Base-by-base conservation (phyloP, 2,888 invertebrate species). In the Phalera bucephala region DNA sequence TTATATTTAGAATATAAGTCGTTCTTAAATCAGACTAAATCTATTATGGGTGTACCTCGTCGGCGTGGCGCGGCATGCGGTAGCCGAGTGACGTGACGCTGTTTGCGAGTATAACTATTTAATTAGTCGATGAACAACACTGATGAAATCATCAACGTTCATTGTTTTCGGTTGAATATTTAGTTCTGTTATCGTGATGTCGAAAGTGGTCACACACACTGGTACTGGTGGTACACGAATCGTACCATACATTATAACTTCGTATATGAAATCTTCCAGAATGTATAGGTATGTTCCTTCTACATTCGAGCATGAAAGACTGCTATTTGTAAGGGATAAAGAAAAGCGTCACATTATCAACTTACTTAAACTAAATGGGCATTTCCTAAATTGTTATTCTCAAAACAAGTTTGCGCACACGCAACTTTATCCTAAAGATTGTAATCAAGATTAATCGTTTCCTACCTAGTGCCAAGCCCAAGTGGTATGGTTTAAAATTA, bases 1-100 rank as follows among this genome's bases (percentile, higher is more conserved):
- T 6, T 4, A 5, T 15, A 11, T 39, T 33, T 20, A 27, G 45
- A 34, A 44, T 38, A 46, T 75, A 59, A 31, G 59, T 28, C 62
- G 37, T 78, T 80, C 43, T 66, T 59, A 48, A 34, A 51, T 45
- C 29, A 32, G 10, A 5, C 27, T 22, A 52, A 62, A 64, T 81
- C 80, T 84, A 84, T 82, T 84, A 88, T 85, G 87, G 87, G 88
- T 88, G 88, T 88, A 80, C 79, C 75, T 79, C 52, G 56, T 53
- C 42, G 63, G 64, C 61, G 71, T 64, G 71, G 69, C 70, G 66
- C 67, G 72, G 74, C 80, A 83, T 75, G 79, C 74, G 74, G 77
- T 72, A 70, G 66, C 62, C 44, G 59, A 67, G 68, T 81, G 80
- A 83, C 78, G 79, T 65, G 68, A 70, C 67, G 57, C 58, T 78